Base-by-base conservation (phyloP, 2,797 vertebrate species). In the Sylvilagus floridanus region DNA sequence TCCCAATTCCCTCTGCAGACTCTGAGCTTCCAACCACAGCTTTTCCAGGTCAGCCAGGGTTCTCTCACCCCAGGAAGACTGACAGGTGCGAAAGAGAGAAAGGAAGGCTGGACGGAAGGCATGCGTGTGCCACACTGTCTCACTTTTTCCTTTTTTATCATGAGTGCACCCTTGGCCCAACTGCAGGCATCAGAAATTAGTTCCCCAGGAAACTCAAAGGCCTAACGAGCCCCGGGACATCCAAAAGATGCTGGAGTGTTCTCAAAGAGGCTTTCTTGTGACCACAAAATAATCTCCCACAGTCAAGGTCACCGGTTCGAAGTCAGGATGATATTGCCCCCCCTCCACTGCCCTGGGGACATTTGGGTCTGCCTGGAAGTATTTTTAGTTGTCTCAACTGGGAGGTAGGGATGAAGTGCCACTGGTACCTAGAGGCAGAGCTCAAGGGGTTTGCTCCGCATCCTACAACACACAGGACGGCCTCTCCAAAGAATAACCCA, bases 221-320 rank as follows among this genome's bases (percentile, higher is more conserved):
- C 54, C 57, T 81, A 42, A 52, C 86, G 82, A 12, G 7, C 5
- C 50, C 54, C 28, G 37, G 32, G 19, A 85, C 21, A 54, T 42
- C 24, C 71, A 22, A 62, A 22, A 73, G 65, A 91, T 88, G 52
- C 35, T 73, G 12, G 73, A 71, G 26, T 42, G 47, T 1, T 76
- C 66, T 95, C 91, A 81, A 69, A 66, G 52, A 71, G 42, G 2
- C 63, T 86, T 92, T 66, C 54, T 57, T 87, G 30, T 68, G 32
- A 68, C 35, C 11, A 30, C 4, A 52, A 7, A 73, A n/a, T 50
- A 30, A 26, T 66, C 77, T 82, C 63, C 63, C 78, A 57, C 42
- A 32, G 4, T 65, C n/a, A 73, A 83, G 63, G n/a, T 60, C 19
- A 7, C 1, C 77, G 37, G 24, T 76, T 92, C 37, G 88, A 32